A percentile compares a stretch with the other conserved stretches of the same genome.
These are phyloP conservation scores for Xerus rutilus DNA, from an alignment of 2,797 vertebrate genomes.

Conservation along the genomic window DNA sequence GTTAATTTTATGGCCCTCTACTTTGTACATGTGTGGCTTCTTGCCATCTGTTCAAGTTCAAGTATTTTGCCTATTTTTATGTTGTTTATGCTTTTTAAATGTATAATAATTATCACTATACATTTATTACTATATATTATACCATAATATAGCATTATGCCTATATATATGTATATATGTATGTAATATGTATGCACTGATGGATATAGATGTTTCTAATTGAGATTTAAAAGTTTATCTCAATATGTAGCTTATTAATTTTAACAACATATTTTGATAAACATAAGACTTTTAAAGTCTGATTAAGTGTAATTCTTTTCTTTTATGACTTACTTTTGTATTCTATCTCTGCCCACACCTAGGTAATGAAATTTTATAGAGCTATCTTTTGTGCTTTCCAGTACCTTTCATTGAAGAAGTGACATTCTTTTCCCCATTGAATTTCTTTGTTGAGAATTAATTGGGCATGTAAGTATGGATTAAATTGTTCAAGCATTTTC, in stretches of 20 bases:
- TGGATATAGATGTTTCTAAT: too few species aligned
- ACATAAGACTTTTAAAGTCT: background rate
- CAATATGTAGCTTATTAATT: background rate
- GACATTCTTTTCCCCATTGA: background rate
- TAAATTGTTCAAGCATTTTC: conserved; percentile 23
- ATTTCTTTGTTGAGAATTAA: background rate
- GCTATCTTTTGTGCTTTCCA: background rate
- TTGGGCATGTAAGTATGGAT: background rate
- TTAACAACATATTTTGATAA: background rate
- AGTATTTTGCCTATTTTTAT: background rate
- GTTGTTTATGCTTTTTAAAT: background rate
- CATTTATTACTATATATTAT: background rate
- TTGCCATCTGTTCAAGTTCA: background rate
- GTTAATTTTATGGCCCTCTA: background rate
- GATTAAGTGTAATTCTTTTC: background rate
- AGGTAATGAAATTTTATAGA: background rate
- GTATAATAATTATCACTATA: background rate
- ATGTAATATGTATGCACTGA: background rate
- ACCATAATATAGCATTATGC: background rate
- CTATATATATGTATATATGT: background rate
- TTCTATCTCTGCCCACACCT: background rate
- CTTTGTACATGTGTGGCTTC: background rate
- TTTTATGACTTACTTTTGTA: background rate
- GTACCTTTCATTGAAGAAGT: background rate
- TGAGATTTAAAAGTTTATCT: background rate